Evolutionary conservation across 2,797 vertebrate species (phyloP).

Genomic region (Sus cebifrons): DNA sequence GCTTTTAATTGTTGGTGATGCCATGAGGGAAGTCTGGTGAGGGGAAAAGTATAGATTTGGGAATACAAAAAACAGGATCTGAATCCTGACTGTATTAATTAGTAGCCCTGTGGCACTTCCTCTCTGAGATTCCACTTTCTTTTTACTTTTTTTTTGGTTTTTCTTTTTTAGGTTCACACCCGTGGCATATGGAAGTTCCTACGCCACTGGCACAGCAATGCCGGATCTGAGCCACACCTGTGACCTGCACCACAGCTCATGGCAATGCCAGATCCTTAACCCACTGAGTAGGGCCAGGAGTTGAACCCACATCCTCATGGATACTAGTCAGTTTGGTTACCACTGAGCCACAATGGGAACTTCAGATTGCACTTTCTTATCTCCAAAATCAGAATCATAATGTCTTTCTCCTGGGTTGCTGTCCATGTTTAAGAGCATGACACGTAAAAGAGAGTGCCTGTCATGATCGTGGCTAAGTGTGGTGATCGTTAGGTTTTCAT

Average conservation of each 20-base stretch:
- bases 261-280: too few species aligned
- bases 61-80: conserved; percentile 19
- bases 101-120: not conserved
- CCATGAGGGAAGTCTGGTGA: not conserved
- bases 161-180: too few species aligned
- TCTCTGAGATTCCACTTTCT: not conserved
- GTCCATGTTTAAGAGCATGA: conserved; percentile 19
- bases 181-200: too few species aligned
- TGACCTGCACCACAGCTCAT: too few species aligned
- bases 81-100: not conserved
- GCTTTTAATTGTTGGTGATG: not conserved
- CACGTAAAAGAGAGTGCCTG: not conserved
- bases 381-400: conserved; percentile 24
- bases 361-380: not conserved
- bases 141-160: not conserved
- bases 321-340: too few species aligned
- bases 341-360: too few species aligned
- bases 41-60: not conserved
- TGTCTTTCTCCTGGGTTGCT: conserved; percentile 14
- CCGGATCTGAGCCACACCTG: too few species aligned
- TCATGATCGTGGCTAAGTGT: not conserved
- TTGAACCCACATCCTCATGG: too few species aligned
- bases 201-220: too few species aligned
- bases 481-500: conserved; percentile 32
- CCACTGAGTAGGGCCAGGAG: too few species aligned